A percentile compares a stretch with the other conserved stretches of the same genome.
These are phyloP conservation scores for Oegoconia quadripuncta DNA, from an alignment of 2,888 invertebrate species.

Conservation along the genomic window DNA sequence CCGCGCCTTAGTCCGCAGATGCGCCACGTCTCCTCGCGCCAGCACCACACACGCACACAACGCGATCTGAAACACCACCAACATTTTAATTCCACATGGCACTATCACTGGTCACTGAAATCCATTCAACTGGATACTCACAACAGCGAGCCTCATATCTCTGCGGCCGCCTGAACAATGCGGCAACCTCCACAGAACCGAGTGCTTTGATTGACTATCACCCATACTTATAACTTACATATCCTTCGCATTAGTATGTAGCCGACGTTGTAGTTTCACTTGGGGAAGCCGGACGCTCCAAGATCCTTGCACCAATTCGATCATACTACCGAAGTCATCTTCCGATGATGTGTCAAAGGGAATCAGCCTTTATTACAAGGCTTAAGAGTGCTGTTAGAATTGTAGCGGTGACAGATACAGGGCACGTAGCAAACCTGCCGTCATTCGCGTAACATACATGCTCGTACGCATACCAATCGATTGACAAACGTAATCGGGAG, in stretches of 20 bases:
- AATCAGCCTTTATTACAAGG: conserved; percentile 11
- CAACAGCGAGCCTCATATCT: conserved; percentile 54
- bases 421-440: conserved; percentile 55
- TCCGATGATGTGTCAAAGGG: conserved; percentile 31
- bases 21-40: conserved; percentile 48
- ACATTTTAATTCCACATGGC: conserved; percentile 28
- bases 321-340: conserved; percentile 17
- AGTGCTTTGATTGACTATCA: conserved; percentile 40
- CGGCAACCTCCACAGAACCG: conserved; percentile 49
- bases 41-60: conserved; percentile 51
- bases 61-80: conserved; percentile 62
- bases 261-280: conserved; percentile 60
- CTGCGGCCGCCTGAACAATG: conserved; percentile 54
- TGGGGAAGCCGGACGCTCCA: conserved; percentile 55
- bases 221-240: conserved; percentile 73
- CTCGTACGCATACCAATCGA: conserved; percentile 58
- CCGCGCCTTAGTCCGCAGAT: conserved; percentile 51
- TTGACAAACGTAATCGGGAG: conserved; percentile 67
- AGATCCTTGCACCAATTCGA: conserved; percentile 58
- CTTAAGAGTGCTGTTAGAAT: conserved; percentile 27
- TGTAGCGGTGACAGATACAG: conserved; percentile 21
- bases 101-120: conserved; percentile 15
- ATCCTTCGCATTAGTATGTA: conserved; percentile 59
- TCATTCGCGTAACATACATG: conserved; percentile 67
- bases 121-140: conserved; percentile 42